A percentile compares a stretch with the other conserved stretches of the same genome.
These are phyloP conservation scores for Anarsia innoxiella DNA, from an alignment of 2,888 invertebrate genomes.

Conservation along the genomic window DNA sequence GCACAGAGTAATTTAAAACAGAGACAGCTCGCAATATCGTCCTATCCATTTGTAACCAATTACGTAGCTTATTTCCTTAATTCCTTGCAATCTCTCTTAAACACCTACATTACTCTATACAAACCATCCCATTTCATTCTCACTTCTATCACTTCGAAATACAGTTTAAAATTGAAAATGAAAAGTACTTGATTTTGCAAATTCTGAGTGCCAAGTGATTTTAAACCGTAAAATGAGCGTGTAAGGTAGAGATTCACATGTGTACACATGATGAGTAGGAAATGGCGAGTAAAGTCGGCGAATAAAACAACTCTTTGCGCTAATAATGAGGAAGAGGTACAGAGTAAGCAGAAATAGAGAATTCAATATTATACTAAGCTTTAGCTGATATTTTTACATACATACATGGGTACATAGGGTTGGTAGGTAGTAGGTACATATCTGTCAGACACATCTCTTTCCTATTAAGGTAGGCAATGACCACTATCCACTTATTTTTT, in stretches of 20 bases:
- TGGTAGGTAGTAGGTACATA: too few species aligned
- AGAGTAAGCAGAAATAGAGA: conserved; percentile 28
- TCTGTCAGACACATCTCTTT: too few species aligned
- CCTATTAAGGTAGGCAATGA: too few species aligned
- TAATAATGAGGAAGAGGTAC: conserved; percentile 63
- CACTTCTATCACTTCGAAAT: conserved; percentile 9
- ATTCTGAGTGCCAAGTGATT: neutral
- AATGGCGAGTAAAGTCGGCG: too few species aligned
- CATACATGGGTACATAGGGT: too few species aligned
- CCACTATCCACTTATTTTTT: too few species aligned
- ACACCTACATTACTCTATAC: conserved; percentile 32
- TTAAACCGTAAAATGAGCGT: conserved; percentile 32
- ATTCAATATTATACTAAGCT: too few species aligned
- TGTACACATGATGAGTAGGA: conserved; percentile 64
- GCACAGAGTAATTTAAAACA: conserved; percentile 25
- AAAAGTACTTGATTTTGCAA: neutral
- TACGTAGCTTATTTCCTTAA: conserved; percentile 72
- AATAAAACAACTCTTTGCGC: conserved; percentile 73
- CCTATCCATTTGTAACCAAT: conserved; percentile 53
- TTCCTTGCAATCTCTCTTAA: conserved; percentile 56
- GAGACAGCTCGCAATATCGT: conserved; percentile 29
- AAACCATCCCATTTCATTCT: conserved; percentile 16
- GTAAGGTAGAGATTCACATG: conserved; percentile 69
- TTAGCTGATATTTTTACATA: too few species aligned
- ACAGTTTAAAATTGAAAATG: conserved; percentile 17